Conservation (phyloP, 2,113 vertebrate genomes). For the Riparia riparia region DNA sequence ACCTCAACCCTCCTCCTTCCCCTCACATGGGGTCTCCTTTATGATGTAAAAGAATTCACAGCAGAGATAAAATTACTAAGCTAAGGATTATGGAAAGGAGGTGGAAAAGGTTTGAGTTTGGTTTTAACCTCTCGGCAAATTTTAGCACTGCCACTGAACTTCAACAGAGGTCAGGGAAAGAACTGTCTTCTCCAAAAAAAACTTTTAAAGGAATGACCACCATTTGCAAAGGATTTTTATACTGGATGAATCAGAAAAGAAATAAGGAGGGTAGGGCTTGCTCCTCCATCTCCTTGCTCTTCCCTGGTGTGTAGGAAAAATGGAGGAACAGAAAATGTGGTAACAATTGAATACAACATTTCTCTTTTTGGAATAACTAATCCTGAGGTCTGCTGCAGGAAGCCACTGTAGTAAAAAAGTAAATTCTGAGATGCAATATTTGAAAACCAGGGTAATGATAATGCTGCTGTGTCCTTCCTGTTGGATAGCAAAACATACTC, state of each 20-base stretch:
- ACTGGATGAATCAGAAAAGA: neutral
- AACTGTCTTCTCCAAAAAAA: neutral
- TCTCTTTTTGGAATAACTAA: neutral
- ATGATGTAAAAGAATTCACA: neutral
- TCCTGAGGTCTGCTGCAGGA: neutral
- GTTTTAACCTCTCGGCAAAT: neutral
- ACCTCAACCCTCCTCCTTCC: neutral
- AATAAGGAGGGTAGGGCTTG: neutral
- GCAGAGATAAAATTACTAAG: neutral
- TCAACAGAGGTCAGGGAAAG: neutral
- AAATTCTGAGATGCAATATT: neutral
- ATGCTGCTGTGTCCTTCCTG: neutral
- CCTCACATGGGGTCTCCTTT: neutral
- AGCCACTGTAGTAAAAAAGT: neutral
- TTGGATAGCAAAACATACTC: neutral
- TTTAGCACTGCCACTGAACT: neutral
- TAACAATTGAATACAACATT: neutral
- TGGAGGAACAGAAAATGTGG: neutral
- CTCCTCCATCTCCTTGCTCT: neutral
- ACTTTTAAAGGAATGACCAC: neutral
- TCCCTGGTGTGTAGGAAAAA: neutral
- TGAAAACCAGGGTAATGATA: neutral
- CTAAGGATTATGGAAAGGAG: neutral
- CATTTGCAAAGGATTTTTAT: neutral
- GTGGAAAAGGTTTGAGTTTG: neutral